These are phyloP conservation scores for Alectoris magna DNA, from an alignment of 2,797 vertebrate genomes.

Conservation along the genomic window DNA sequence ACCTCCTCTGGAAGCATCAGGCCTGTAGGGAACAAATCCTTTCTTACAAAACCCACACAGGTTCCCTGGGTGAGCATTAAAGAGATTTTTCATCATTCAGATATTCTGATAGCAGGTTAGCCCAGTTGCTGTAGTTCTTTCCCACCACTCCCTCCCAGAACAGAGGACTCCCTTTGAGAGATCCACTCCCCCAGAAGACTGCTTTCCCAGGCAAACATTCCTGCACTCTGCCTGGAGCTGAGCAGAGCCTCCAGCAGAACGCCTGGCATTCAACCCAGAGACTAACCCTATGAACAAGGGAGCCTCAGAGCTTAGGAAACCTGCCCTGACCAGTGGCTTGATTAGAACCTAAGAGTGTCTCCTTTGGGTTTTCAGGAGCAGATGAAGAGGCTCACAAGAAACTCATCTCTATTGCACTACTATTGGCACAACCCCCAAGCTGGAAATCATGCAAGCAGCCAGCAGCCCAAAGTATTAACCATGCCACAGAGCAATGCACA, in stretches of 20 bases:
- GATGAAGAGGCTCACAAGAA: neutral
- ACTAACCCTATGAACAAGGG: neutral
- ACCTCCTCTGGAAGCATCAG: neutral
- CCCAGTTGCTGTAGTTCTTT: neutral
- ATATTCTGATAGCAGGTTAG: fast-evolving
- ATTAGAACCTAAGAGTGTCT: neutral
- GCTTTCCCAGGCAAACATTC: neutral
- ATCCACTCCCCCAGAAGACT: neutral
- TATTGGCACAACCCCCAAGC: neutral
- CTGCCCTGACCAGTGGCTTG: neutral
- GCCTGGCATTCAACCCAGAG: neutral
- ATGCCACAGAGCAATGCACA: neutral
- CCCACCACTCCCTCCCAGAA: no score
- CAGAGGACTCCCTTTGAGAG: neutral
- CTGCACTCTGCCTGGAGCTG: fast-evolving
- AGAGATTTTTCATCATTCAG: neutral
- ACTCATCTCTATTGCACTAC: neutral
- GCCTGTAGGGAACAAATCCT: neutral
- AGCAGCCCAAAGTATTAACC: neutral
- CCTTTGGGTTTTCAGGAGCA: neutral
- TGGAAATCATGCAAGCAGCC: neutral
- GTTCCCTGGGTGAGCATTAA: neutral
- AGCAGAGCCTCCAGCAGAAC: neutral
- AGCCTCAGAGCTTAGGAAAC: neutral
- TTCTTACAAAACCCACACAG: fast-evolving